phyloP scores from a whole-genome alignment of 2,113 vertebrate genomes.

The Rattus norvegicus region GRCr8 NC_086019.1:96763001-96763500 shows the following conservation, averaged over 20 bases:
- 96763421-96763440: background rate
- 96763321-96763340: background rate
- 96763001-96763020: background rate
- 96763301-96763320: background rate
- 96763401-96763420: background rate
- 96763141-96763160: background rate
- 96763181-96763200: background rate
- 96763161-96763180: background rate
- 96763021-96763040: background rate
- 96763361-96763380: background rate
- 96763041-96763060: too few relatives aligned
- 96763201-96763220: background rate
- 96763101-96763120: background rate
- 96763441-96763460: background rate
- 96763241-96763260: background rate
- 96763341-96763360: rapidly evolving
- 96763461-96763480: background rate
- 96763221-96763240: background rate
- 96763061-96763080: background rate
- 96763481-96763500: constrained; percentile 61
- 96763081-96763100: too few relatives aligned
- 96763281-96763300: background rate
- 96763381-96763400: rapidly evolving
- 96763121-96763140: background rate
- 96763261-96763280: background rate